Evolutionary conservation across 2,888 invertebrate genomes (phyloP).

Genomic region (Phrixothrix hirtus): DNA sequence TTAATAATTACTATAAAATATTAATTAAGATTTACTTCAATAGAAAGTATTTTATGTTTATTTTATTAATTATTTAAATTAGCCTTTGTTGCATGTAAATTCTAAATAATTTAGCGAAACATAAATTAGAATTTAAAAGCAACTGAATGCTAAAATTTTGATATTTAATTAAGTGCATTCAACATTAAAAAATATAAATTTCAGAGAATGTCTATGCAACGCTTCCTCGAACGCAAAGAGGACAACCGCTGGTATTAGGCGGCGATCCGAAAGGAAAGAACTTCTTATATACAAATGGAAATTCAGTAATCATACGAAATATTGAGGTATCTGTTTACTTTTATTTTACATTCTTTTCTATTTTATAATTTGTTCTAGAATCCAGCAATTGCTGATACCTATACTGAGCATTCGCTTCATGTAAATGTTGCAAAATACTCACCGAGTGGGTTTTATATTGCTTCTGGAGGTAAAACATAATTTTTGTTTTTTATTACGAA

Average conservation of each 20-base stretch:
- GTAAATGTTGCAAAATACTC: constrained; percentile 98
- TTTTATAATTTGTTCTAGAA: constrained; percentile 62
- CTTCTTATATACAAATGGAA: constrained; percentile 96
- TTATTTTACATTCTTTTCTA: not conserved
- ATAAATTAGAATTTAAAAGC: no score
- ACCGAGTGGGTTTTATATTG: constrained; percentile 97
- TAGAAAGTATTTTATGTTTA: no score
- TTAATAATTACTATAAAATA: no score
- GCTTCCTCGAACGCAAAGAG: constrained; percentile 91
- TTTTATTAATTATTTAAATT: no score
- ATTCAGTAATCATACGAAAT: constrained; percentile 95
- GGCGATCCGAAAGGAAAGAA: constrained; percentile 96
- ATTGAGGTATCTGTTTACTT: constrained; percentile 70
- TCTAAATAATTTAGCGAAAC: no score
- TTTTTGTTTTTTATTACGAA: no score
- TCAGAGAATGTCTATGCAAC: constrained; percentile 89
- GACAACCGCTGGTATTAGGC: constrained; percentile 91
- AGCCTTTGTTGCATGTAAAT: no score
- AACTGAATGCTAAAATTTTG: no score
- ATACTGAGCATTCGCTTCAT: constrained; percentile 94
- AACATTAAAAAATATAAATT: no score
- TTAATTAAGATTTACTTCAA: no score
- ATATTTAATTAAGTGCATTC: no score
- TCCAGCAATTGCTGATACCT: constrained; percentile 91
- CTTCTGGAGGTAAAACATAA: constrained; percentile 95